Evolutionary conservation across 2,888 invertebrate genomes (phyloP).

Genomic region (Drosophila testacea): DNA sequence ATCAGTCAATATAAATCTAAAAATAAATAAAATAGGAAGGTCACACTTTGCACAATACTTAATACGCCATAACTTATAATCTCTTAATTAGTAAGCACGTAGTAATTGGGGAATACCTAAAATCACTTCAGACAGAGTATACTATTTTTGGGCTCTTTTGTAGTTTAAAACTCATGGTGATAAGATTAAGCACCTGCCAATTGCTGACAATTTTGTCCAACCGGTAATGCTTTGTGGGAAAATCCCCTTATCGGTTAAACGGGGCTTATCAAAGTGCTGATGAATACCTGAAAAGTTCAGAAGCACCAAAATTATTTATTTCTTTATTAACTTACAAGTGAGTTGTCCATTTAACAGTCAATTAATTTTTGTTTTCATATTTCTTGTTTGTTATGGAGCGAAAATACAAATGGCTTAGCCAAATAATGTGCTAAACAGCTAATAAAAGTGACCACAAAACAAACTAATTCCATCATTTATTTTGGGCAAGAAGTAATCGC

Average conservation of each 20-base stretch:
- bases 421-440: conserved; percentile 67
- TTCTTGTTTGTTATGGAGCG: conserved; percentile 4
- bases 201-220: not conserved
- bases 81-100: conserved; percentile 1
- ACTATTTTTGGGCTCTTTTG: not conserved
- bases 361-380: conserved; percentile 28
- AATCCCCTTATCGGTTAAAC: conserved; percentile 16
- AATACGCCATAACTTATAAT: not conserved
- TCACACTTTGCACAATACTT: not conserved
- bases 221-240: conserved; percentile 11
- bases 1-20: too few species aligned
- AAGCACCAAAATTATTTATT: conserved; percentile 10
- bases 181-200: conserved; percentile 27
- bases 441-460: conserved; percentile 65
- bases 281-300: conserved; percentile 4
- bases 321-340: conserved; percentile 16
- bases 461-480: conserved; percentile 74
- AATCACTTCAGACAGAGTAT: conserved; percentile 13
- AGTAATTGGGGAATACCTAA: conserved; percentile 32
- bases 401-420: conserved; percentile 58
- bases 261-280: conserved; percentile 17
- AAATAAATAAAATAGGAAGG: too few species aligned
- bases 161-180: conserved; percentile 10
- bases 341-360: conserved; percentile 25
- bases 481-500: conserved; percentile 48